Conservation (phyloP, 2,113 vertebrate species). For the Chroicocephalus ridibundus region DNA sequence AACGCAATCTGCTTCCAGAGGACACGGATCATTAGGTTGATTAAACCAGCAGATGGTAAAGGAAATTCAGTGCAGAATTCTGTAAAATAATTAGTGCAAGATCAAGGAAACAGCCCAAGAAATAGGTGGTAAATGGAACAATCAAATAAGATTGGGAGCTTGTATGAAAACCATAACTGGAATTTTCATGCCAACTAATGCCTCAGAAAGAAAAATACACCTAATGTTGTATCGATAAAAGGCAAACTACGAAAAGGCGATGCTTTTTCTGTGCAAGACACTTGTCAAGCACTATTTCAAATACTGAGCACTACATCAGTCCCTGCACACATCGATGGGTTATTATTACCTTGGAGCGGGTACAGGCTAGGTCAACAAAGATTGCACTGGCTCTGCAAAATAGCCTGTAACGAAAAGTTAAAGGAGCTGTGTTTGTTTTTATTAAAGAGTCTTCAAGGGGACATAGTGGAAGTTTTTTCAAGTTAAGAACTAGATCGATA, state of each 20-base stretch:
- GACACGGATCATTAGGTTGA: constrained; percentile 52
- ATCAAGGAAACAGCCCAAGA: not conserved
- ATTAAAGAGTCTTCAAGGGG: not conserved
- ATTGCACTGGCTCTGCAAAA: constrained; percentile 10
- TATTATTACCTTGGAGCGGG: constrained; percentile 6
- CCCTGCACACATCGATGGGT: not conserved
- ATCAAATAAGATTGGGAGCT: not conserved
- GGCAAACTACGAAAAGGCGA: not conserved
- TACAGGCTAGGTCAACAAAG: constrained; percentile 7
- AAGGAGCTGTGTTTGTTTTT: not conserved
- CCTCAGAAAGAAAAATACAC: not conserved
- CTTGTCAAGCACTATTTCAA: not conserved
- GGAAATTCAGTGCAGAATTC: constrained; percentile 24
- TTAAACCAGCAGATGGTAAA: constrained; percentile 33
- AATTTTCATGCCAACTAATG: not conserved
- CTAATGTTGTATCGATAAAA: not conserved
- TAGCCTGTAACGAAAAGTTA: not conserved
- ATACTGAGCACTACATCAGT: not conserved
- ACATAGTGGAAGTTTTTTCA: not conserved
- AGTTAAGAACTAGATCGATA: not conserved
- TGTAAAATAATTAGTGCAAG: constrained; percentile 38
- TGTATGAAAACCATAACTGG: not conserved
- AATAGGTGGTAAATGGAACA: constrained; percentile 15
- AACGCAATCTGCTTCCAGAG: constrained; percentile 33
- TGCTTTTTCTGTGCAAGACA: not conserved